Conservation (phyloP, 1,140 invertebrate species). For the Tetraneura akinire region DNA sequence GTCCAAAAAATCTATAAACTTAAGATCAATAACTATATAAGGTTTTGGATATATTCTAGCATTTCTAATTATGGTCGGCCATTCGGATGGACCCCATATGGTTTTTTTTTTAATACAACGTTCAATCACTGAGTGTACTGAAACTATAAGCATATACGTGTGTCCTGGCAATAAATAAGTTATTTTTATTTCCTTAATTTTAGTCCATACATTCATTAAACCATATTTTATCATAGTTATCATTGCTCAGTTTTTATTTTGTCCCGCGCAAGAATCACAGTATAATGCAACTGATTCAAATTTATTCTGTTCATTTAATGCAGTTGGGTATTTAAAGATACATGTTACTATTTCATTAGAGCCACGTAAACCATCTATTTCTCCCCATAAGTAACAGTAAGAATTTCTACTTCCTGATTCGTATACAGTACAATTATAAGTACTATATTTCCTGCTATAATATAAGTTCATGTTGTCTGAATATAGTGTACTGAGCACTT, state of each 20-base stretch:
- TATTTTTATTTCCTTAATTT: conserved; percentile 11
- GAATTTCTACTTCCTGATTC: background rate
- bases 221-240: background rate
- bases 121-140: conserved; percentile 11
- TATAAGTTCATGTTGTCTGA: background rate
- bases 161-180: conserved; percentile 33
- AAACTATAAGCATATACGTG: background rate
- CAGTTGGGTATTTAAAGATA: conserved; percentile 13
- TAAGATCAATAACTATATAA: conserved; percentile 2
- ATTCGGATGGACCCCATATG: conserved; percentile 19
- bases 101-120: conserved; percentile 16
- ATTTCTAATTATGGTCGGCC: conserved; percentile 28
- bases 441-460: conserved; percentile 12
- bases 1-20: conserved; percentile 14
- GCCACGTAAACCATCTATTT: conserved; percentile 37
- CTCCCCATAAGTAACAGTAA: conserved; percentile 31
- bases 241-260: conserved; percentile 27
- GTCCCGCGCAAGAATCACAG: conserved; percentile 18
- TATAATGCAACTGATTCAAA: conserved; percentile 21
- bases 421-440: conserved; percentile 25
- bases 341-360: background rate
- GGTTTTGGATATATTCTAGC: conserved; percentile 12
- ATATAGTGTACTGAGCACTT: conserved; percentile 14
- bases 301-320: background rate
- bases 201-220: conserved; percentile 7